A percentile compares a stretch with the other conserved stretches of the same genome.
Conservation (phyloP, 2,797 vertebrate genomes). For the Rhabdophis nuchalis region DNA sequence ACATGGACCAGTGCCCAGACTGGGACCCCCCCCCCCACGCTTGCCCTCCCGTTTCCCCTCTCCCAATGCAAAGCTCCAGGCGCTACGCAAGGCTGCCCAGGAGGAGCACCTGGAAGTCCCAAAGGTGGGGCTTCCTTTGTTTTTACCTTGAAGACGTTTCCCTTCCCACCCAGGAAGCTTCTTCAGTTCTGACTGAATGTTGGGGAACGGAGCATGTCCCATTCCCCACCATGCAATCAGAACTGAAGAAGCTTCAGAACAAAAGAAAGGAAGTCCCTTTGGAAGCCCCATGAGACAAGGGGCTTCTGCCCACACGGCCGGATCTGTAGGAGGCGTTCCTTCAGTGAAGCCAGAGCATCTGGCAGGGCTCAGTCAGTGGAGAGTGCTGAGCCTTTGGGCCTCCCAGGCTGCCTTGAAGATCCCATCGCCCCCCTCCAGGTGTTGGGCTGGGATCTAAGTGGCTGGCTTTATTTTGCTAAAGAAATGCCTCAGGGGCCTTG, state of each 20-base stretch:
- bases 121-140: too few relatives aligned
- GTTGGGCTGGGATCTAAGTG: not conserved
- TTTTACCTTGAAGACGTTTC: too few relatives aligned
- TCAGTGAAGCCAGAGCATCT: too few relatives aligned
- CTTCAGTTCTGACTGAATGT: too few relatives aligned
- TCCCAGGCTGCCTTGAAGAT: not conserved
- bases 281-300: not conserved
- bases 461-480: not conserved
- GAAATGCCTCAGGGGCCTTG: too few relatives aligned
- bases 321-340: too few relatives aligned
- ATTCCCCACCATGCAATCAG: too few relatives aligned
- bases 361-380: too few relatives aligned
- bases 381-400: not conserved
- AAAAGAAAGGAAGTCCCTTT: not conserved
- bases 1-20: not conserved
- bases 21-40: not conserved
- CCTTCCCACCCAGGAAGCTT: too few relatives aligned
- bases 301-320: not conserved
- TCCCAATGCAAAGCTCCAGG: not conserved
- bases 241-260: too few relatives aligned
- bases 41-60: not conserved
- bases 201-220: too few relatives aligned
- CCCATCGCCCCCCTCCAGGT: not conserved
- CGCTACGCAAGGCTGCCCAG: not conserved
- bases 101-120: not conserved